Percentiles rank a stretch among this genome's conserved stretches.
Conservation (phyloP, 2,113 vertebrate species). For the Fregetta grallaria region DNA sequence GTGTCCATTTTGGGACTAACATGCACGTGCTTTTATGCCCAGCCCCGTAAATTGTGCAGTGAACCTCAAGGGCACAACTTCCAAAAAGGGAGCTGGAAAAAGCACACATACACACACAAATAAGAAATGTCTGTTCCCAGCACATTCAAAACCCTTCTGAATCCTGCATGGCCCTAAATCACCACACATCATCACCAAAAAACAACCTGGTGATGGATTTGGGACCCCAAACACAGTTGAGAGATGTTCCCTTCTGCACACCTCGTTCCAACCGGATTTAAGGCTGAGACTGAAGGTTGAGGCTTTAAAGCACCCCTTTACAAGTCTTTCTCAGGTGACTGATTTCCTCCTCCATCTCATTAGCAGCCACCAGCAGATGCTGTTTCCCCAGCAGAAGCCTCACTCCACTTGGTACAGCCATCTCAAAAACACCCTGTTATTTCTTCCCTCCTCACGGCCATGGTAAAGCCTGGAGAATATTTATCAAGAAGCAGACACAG, state of each 20-base stretch:
- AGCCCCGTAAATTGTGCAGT: background rate
- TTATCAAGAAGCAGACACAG: background rate
- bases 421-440: background rate
- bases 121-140: background rate
- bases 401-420: background rate
- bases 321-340: constrained; percentile 14
- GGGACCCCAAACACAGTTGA: background rate
- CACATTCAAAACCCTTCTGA: background rate
- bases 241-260: background rate
- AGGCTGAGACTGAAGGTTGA: background rate
- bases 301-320: background rate
- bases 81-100: background rate
- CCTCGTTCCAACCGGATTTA: background rate
- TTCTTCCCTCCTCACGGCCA: background rate
- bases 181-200: background rate
- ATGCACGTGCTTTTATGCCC: background rate
- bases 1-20: background rate
- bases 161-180: background rate
- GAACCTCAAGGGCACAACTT: background rate
- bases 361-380: background rate
- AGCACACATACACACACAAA: background rate
- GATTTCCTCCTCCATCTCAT: constrained; percentile 12
- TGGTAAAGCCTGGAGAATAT: background rate
- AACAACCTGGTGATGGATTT: background rate
- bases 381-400: constrained; percentile 16